Conservation (phyloP, 2,797 vertebrate genomes). For the Glyptemys insculpta region DNA sequence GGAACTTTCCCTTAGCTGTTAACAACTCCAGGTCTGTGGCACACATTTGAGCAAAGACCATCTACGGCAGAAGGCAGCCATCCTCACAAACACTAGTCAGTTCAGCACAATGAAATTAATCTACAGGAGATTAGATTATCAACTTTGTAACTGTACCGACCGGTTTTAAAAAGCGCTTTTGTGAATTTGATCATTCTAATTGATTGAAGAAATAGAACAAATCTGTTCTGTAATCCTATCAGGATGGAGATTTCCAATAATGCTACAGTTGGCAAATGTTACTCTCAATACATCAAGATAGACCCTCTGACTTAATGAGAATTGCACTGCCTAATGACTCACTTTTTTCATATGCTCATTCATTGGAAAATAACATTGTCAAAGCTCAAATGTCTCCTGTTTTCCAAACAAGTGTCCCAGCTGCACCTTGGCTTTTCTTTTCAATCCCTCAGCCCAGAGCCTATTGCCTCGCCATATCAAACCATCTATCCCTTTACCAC, state of each 20-base stretch:
- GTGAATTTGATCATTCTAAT: neutral
- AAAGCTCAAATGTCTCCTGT: neutral
- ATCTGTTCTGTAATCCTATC: neutral
- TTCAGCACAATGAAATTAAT: neutral
- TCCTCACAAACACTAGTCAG: neutral
- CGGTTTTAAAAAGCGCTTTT: neutral
- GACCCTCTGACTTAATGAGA: neutral
- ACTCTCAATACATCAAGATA: neutral
- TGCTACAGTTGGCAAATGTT: neutral
- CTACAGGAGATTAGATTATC: neutral
- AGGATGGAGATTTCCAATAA: neutral
- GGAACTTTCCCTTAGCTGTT: neutral
- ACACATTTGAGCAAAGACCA: neutral
- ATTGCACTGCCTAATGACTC: neutral
- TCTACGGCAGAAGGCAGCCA: neutral
- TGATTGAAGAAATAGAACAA: conserved; percentile 1
- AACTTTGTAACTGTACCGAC: neutral
- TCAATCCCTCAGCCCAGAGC: neutral
- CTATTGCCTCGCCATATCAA: neutral
- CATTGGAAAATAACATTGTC: neutral
- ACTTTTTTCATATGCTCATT: neutral
- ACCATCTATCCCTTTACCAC: neutral
- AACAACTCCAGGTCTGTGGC: rapidly evolving
- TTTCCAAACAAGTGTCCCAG: neutral
- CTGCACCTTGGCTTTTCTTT: neutral